Conservation (phyloP, 2,888 invertebrate species). For the Oligia strigilis region DNA sequence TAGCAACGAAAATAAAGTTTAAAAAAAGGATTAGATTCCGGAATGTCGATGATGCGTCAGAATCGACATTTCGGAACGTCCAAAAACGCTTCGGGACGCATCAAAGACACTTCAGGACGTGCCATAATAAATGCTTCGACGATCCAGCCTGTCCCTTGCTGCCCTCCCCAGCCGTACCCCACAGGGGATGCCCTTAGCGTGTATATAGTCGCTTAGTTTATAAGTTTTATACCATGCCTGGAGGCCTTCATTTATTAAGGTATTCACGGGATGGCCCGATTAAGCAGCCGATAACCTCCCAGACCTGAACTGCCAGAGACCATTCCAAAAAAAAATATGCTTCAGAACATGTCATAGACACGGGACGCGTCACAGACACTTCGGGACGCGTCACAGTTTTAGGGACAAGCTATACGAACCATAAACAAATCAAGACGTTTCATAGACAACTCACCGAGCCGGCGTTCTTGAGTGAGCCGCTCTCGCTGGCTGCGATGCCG, state of each 20-base stretch:
- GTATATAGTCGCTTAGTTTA: background rate
- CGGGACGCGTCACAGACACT: background rate
- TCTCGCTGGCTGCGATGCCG: slow-evolving; percentile 90
- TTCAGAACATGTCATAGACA: background rate
- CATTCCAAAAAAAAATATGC: no score
- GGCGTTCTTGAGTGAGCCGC: slow-evolving; percentile 86
- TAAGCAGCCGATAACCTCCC: no score
- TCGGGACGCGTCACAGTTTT: background rate
- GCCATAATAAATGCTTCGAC: background rate
- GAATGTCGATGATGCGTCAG: background rate
- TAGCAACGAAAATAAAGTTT: no score
- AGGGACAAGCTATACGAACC: background rate
- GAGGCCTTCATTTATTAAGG: background rate
- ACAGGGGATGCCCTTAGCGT: background rate
- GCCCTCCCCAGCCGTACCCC: background rate
- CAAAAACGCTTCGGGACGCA: background rate
- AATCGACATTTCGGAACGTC: background rate
- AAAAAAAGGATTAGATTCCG: no score
- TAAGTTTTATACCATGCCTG: background rate
- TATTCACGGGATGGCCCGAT: no score
- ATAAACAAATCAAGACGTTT: background rate
- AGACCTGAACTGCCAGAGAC: background rate
- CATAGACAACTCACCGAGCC: slow-evolving; percentile 73
- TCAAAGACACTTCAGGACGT: background rate
- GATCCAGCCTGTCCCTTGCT: no score